phyloP scores from a whole-genome alignment of 2,888 invertebrate genomes.

The Oscheius sp. region DNA sequence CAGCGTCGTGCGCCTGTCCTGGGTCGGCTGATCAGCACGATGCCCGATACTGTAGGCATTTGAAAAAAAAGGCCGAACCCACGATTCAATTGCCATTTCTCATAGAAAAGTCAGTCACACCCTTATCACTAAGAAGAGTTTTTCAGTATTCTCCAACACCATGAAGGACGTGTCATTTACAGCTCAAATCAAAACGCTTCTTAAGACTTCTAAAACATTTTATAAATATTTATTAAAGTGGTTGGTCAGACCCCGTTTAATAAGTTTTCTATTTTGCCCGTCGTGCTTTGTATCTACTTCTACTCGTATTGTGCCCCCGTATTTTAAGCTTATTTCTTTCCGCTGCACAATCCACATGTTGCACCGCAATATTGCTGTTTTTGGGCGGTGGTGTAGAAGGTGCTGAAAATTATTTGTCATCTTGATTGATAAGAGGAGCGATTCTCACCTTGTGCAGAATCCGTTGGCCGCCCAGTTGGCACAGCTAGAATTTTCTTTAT shows the following conservation, averaged over 20 bases:
- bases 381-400: not conserved
- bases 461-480: not conserved
- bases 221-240: too few species aligned
- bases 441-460: not conserved
- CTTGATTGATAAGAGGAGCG: too few species aligned
- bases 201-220: too few species aligned
- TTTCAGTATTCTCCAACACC: conserved; percentile 14
- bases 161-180: not conserved
- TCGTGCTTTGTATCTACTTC: too few species aligned
- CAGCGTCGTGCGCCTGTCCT: conserved; percentile 64
- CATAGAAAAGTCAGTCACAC: conserved; percentile 54
- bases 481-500: too few species aligned
- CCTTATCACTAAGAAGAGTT: too few species aligned
- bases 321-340: too few species aligned
- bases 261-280: not conserved
- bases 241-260: not conserved
- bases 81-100: conserved; percentile 33
- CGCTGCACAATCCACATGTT: not conserved
- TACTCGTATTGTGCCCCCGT: too few species aligned
- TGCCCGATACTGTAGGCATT: conserved; percentile 42
- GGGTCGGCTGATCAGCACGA: conserved; percentile 36
- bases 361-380: not conserved
- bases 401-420: too few species aligned
- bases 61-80: conserved; percentile 32
- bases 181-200: too few species aligned